Conservation (phyloP, 2,888 invertebrate species). For the Nomada hirtipes region DNA sequence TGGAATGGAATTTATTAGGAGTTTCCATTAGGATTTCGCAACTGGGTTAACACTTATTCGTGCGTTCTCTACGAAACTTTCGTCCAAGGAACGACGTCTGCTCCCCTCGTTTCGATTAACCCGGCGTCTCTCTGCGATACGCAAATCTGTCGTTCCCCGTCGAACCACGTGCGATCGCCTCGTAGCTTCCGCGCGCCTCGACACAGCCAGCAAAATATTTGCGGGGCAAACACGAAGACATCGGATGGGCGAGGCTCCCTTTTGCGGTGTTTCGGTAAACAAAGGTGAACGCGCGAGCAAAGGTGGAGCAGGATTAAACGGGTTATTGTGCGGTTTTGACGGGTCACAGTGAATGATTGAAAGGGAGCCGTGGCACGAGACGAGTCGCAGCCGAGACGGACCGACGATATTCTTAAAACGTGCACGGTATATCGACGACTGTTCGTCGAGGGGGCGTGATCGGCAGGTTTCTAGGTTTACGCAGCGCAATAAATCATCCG, state of each 20-base stretch:
- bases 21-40: too few species aligned
- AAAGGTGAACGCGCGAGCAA: constrained; percentile 44
- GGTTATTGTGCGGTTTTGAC: constrained; percentile 67
- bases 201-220: constrained; percentile 51
- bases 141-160: too few species aligned
- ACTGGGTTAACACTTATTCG: too few species aligned
- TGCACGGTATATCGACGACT: constrained; percentile 53
- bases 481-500: constrained; percentile 76
- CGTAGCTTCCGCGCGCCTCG: constrained; percentile 10
- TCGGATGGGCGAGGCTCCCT: constrained; percentile 31
- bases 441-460: constrained; percentile 71
- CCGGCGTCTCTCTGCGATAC: too few species aligned
- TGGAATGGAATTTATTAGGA: too few species aligned
- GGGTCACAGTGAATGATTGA: constrained; percentile 47
- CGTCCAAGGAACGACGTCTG: too few species aligned
- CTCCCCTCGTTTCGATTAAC: too few species aligned
- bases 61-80: too few species aligned
- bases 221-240: constrained; percentile 43
- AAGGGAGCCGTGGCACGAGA: constrained; percentile 38
- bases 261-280: constrained; percentile 53
- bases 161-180: background rate
- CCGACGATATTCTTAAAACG: constrained; percentile 27
- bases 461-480: constrained; percentile 77
- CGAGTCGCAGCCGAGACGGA: constrained; percentile 12
- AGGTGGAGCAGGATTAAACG: constrained; percentile 63